phyloP scores from a whole-genome alignment of 2,113 vertebrate genomes.

The Dipodomys ordii region DNA sequence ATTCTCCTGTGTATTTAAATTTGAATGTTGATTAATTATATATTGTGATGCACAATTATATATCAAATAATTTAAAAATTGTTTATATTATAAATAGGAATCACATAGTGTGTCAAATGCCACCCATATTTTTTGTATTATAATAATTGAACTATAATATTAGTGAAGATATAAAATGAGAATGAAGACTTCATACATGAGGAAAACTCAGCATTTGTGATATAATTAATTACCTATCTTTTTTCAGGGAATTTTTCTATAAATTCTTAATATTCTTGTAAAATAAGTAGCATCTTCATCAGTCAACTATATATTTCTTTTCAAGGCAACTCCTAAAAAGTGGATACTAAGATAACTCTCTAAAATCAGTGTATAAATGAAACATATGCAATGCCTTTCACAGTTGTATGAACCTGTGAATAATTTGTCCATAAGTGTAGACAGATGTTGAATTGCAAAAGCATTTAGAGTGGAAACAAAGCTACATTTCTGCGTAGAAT shows the following conservation, averaged over 20 bases:
- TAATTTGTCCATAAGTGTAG: slow-evolving; percentile 42
- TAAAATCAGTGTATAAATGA: slow-evolving; percentile 53
- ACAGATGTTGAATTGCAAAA: slow-evolving; percentile 60
- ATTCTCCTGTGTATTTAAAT: background rate
- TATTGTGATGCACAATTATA: background rate
- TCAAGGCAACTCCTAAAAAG: background rate
- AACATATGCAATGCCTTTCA: slow-evolving; percentile 17
- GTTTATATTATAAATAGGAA: background rate
- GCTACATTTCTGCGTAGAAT: slow-evolving; percentile 56
- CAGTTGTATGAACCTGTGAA: slow-evolving; percentile 37
- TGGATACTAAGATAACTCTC: background rate
- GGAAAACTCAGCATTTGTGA: background rate
- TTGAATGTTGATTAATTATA: background rate
- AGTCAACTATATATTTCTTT: background rate
- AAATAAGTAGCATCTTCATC: background rate
- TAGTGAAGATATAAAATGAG: background rate
- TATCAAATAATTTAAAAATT: background rate
- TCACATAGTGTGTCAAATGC: background rate
- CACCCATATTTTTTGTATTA: background rate
- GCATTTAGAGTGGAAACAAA: slow-evolving; percentile 50
- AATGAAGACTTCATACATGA: background rate
- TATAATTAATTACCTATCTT: background rate
- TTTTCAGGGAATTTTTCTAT: background rate
- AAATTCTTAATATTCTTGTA: background rate
- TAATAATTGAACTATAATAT: background rate